phyloP scores from a whole-genome alignment of 2,888 invertebrate genomes.

The Orthonevra nobilis region DNA sequence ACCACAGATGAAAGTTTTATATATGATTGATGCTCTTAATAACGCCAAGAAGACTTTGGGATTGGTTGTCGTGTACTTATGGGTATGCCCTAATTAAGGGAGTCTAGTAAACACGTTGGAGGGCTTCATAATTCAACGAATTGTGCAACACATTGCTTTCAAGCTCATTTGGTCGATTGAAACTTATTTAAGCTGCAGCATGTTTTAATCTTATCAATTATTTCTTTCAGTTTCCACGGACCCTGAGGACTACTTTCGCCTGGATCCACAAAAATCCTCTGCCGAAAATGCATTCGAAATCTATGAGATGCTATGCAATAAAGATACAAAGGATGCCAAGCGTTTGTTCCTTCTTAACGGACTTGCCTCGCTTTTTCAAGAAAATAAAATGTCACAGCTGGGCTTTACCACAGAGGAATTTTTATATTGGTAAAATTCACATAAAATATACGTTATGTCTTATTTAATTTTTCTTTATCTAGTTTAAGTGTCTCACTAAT shows the following conservation, averaged over 20 bases:
- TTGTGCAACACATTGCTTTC: too few relatives aligned
- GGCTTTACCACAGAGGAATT: conserved; percentile 90
- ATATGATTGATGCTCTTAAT: too few relatives aligned
- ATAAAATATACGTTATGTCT: too few relatives aligned
- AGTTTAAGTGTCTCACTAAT: conserved; percentile 93
- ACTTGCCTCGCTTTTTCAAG: conserved; percentile 86
- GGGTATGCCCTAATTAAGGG: too few relatives aligned
- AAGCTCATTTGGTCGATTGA: too few relatives aligned
- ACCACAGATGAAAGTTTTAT: too few relatives aligned
- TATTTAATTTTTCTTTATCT: conserved; percentile 73
- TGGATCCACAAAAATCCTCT: conserved; percentile 83
- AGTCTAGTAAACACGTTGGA: too few relatives aligned
- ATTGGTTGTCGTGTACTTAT: too few relatives aligned
- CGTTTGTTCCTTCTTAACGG: conserved; percentile 93
- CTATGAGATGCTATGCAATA: conserved; percentile 82
- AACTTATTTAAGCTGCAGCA: too few relatives aligned
- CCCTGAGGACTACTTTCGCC: conserved; percentile 84
- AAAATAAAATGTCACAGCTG: conserved; percentile 77
- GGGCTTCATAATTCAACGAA: too few relatives aligned
- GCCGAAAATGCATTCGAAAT: conserved; percentile 85
- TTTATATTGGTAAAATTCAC: conserved; percentile 89
- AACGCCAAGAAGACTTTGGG: too few relatives aligned
- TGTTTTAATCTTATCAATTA: not conserved
- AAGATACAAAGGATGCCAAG: conserved; percentile 85
- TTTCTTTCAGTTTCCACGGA: conserved; percentile 72